Percentiles rank a stretch among this genome's conserved stretches.
Conservation (phyloP, 1,140 invertebrate genomes). For the Zaprionus africanus region DNA sequence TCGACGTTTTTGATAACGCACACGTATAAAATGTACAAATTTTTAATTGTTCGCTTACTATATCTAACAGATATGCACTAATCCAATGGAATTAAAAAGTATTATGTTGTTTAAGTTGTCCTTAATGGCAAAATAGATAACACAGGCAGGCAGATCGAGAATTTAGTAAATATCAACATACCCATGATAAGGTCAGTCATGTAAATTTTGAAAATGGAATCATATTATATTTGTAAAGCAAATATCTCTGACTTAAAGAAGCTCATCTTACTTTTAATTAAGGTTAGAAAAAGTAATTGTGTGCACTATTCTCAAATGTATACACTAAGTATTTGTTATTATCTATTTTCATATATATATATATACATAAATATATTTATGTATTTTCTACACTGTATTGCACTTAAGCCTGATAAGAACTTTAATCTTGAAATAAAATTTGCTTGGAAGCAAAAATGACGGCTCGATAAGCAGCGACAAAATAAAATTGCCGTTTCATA, state of each 20-base stretch:
- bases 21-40: too few species aligned
- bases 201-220: too few species aligned
- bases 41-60: too few species aligned
- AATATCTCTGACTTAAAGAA: too few species aligned
- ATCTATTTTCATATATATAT: slow-evolving; percentile 2
- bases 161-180: too few species aligned
- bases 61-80: too few species aligned
- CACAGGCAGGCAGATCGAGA: background rate
- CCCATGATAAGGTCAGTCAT: too few species aligned
- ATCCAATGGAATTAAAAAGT: background rate
- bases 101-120: background rate
- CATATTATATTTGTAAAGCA: too few species aligned
- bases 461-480: slow-evolving; percentile 64
- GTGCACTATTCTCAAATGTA: background rate
- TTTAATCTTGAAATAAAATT: slow-evolving; percentile 75
- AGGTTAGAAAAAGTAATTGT: background rate
- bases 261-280: background rate
- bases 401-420: slow-evolving; percentile 73
- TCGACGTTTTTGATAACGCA: too few species aligned
- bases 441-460: slow-evolving; percentile 67
- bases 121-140: background rate
- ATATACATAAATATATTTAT: slow-evolving; percentile 6
- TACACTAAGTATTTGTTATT: slow-evolving; percentile 12
- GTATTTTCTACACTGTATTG: slow-evolving; percentile 50
- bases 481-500: slow-evolving; percentile 42